Percentiles rank a stretch among this genome's conserved stretches.
phyloP scores from a whole-genome alignment of 2,888 invertebrate species.

The Acleris sparsana region DNA sequence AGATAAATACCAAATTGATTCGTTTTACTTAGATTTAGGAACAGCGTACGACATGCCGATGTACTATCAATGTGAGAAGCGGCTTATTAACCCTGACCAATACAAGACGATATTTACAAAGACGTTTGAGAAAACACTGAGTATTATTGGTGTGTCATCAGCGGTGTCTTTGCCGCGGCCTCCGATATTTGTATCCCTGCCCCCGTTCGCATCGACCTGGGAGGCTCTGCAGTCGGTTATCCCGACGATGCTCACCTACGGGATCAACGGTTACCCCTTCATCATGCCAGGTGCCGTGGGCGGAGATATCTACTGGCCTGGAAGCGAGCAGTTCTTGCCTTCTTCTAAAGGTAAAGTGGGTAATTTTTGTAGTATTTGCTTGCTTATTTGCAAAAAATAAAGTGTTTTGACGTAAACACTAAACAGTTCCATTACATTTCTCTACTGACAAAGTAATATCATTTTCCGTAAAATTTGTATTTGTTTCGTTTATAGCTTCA shows the following conservation, averaged over 20 bases:
- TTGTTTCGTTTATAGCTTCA: too few species aligned
- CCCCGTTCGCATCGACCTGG: constrained; percentile 95
- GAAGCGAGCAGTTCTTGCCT: constrained; percentile 80
- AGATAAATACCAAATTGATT: constrained; percentile 90
- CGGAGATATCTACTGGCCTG: constrained; percentile 90
- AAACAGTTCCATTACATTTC: not conserved
- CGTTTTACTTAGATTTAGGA: constrained; percentile 92
- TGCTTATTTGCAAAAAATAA: not conserved
- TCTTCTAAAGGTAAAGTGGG: constrained; percentile 66
- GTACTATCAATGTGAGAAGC: constrained; percentile 90
- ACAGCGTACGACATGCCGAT: constrained; percentile 93
- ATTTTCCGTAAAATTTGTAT: too few species aligned
- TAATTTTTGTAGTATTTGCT: not conserved
- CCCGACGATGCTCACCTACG: constrained; percentile 93
- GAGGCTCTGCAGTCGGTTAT: constrained; percentile 91
- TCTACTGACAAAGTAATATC: too few species aligned
- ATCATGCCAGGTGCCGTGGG: constrained; percentile 97
- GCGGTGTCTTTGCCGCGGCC: constrained; percentile 92
- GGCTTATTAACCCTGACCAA: constrained; percentile 90
- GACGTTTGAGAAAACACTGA: constrained; percentile 84
- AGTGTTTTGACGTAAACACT: not conserved
- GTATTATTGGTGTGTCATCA: constrained; percentile 91
- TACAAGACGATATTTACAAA: constrained; percentile 90
- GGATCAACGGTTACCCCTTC: constrained; percentile 96
- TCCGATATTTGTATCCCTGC: constrained; percentile 93